These are phyloP conservation scores for Aythya baeri DNA, from an alignment of 2,113 vertebrate species.

Conservation along the genomic window DNA sequence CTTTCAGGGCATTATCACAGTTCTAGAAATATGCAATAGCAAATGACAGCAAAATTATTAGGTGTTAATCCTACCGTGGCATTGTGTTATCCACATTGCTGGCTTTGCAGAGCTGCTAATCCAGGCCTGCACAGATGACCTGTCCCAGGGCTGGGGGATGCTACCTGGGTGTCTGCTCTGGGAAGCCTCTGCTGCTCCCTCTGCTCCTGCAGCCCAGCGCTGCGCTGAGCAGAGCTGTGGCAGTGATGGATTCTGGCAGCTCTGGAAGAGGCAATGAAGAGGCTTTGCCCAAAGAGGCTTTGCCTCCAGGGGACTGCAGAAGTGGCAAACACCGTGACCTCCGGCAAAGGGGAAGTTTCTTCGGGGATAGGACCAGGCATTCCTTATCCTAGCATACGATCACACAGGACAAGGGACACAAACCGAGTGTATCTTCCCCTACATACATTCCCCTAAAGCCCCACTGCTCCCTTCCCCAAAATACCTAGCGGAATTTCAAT, in stretches of 20 bases:
- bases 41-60: background rate
- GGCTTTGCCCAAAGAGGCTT: background rate
- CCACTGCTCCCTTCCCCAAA: background rate
- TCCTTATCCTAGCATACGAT: background rate
- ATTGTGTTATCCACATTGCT: background rate
- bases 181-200: background rate
- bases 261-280: background rate
- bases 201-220: background rate
- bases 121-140: background rate
- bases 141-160: background rate
- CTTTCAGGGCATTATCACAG: background rate
- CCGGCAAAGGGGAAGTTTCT: background rate
- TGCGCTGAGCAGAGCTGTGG: background rate
- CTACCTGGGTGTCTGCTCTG: background rate
- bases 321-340: background rate
- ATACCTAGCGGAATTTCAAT: background rate
- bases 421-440: background rate
- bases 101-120: background rate
- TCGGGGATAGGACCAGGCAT: background rate
- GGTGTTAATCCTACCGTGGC: background rate
- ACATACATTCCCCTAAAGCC: background rate
- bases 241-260: background rate
- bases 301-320: background rate
- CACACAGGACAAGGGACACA: background rate
- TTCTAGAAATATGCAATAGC: background rate